These are phyloP conservation scores for Tauraco hartlaubi DNA, from an alignment of 2,797 vertebrate genomes.

Conservation along the genomic window DNA sequence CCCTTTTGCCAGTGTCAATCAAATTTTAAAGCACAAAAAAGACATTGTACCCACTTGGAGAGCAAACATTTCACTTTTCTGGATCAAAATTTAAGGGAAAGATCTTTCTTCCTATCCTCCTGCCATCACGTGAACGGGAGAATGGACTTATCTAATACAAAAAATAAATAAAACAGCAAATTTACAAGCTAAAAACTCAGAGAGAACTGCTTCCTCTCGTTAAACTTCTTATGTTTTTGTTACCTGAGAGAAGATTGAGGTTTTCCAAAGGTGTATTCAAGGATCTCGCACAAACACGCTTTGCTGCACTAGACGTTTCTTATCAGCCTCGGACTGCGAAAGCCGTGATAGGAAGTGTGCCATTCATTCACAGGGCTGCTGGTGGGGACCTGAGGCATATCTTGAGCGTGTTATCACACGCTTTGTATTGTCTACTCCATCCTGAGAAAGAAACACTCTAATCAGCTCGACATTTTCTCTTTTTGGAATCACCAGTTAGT, in stretches of 20 bases:
- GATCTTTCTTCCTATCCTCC: neutral
- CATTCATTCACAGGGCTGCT: slow-evolving; percentile 35
- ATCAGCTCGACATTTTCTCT: slow-evolving; percentile 51
- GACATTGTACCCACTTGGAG: neutral
- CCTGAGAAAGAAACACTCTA: slow-evolving; percentile 65
- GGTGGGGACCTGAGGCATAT: slow-evolving; percentile 33
- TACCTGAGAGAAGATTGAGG: neutral
- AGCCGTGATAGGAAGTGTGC: slow-evolving; percentile 47
- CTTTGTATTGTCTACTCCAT: slow-evolving; percentile 44
- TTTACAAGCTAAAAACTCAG: neutral
- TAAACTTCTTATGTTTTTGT: neutral
- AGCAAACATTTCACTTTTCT: neutral
- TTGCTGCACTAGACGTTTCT: neutral
- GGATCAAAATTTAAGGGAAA: neutral
- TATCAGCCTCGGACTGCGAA: slow-evolving; percentile 9
- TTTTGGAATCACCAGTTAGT: slow-evolving; percentile 24
- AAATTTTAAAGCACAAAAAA: slow-evolving; percentile 40
- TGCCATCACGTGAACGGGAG: neutral
- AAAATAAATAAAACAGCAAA: neutral
- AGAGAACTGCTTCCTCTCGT: neutral
- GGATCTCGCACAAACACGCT: neutral
- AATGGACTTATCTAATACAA: neutral
- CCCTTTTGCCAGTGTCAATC: slow-evolving; percentile 63
- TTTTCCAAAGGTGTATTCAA: slow-evolving; percentile 17
- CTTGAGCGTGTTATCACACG: neutral